These are phyloP conservation scores for Halictus quadricinctus DNA, from an alignment of 2,888 invertebrate species.

Conservation along the genomic window DNA sequence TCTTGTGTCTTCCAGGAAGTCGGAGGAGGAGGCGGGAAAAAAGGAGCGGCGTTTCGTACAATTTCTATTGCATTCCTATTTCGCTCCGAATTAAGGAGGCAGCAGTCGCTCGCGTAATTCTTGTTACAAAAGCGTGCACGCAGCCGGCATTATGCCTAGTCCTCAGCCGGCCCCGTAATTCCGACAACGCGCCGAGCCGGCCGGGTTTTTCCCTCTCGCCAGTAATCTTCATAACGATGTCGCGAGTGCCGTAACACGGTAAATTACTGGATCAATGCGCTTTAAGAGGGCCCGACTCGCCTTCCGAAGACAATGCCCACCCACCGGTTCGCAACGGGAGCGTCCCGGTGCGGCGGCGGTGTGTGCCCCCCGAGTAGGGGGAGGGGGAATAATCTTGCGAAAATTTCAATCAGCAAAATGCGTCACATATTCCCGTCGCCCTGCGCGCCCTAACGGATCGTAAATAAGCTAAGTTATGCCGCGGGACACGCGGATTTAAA, in stretches of 20 bases:
- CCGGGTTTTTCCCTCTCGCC: constrained; percentile 61
- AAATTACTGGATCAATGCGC: constrained; percentile 72
- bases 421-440: constrained; percentile 79
- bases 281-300: constrained; percentile 60
- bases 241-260: constrained; percentile 68
- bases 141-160: constrained; percentile 62
- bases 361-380: background rate
- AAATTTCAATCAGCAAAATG: constrained; percentile 82
- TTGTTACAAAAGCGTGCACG: constrained; percentile 65
- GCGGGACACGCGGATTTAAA: constrained; percentile 45
- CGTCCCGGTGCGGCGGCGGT: background rate
- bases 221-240: constrained; percentile 72
- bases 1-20: background rate
- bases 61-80: constrained; percentile 57
- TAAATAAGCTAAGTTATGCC: constrained; percentile 67
- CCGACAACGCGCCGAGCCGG: constrained; percentile 42
- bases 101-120: constrained; percentile 60
- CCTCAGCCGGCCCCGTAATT: constrained; percentile 63
- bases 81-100: constrained; percentile 50
- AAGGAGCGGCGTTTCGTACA: constrained; percentile 19
- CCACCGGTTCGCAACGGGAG: constrained; percentile 10
- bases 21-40: background rate
- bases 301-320: constrained; percentile 61
- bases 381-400: constrained; percentile 76
- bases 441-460: constrained; percentile 38